Conservation (phyloP, 1,140 invertebrate species). For the Drosophila mojavensis region DNA sequence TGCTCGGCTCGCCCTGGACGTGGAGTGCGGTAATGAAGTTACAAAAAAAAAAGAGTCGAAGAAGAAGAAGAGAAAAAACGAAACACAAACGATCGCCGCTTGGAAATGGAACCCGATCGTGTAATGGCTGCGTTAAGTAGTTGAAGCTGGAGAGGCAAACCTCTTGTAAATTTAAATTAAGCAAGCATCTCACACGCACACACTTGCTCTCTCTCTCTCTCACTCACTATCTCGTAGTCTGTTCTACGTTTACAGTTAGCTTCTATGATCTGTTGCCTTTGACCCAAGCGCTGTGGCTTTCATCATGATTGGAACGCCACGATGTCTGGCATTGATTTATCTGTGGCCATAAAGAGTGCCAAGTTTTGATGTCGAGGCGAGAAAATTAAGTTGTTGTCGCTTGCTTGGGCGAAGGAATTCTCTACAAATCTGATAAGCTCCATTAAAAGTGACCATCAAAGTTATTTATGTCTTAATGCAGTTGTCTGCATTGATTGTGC, state of each 20-base stretch:
- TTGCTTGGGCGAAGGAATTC: slow-evolving; percentile 18
- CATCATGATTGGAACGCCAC: slow-evolving; percentile 54
- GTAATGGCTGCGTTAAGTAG: slow-evolving; percentile 82
- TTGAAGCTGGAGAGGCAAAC: slow-evolving; percentile 59
- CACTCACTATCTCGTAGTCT: slow-evolving; percentile 17
- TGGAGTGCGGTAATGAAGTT: slow-evolving; percentile 80
- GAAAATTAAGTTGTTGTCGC: slow-evolving; percentile 78
- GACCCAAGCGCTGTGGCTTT: slow-evolving; percentile 64
- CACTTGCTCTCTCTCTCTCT: neutral
- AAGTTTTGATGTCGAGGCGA: slow-evolving; percentile 64
- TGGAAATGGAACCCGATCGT: slow-evolving; percentile 61
- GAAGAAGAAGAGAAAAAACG: neutral
- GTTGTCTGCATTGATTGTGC: slow-evolving; percentile 36
- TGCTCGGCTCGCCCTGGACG: slow-evolving; percentile 8
- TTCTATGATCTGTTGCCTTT: slow-evolving; percentile 67
- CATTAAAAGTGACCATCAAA: slow-evolving; percentile 66
- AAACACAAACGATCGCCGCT: slow-evolving; percentile 42
- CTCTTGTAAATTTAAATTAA: slow-evolving; percentile 83
- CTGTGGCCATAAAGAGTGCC: slow-evolving; percentile 55
- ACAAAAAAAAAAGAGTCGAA: slow-evolving; percentile 40
- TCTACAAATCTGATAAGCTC: slow-evolving; percentile 56
- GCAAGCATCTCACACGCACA: slow-evolving; percentile 34
- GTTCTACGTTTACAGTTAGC: slow-evolving; percentile 61
- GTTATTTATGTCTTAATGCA: slow-evolving; percentile 64
- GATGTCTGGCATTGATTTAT: slow-evolving; percentile 69